These are phyloP conservation scores for Eupithecia vulgata DNA, from an alignment of 2,888 invertebrate genomes.

Conservation along the genomic window DNA sequence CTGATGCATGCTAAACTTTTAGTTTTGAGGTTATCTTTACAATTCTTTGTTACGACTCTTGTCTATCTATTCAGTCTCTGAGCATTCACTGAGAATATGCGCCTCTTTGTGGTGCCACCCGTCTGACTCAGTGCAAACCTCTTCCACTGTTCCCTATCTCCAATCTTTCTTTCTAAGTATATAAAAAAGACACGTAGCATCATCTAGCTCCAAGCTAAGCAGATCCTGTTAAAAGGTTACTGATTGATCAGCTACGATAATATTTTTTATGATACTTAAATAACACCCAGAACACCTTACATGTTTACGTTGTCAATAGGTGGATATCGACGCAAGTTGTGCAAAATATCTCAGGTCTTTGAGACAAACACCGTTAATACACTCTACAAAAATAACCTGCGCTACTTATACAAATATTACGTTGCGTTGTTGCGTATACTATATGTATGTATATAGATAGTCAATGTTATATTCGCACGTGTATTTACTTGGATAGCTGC, in stretches of 20 bases:
- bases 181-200: no score
- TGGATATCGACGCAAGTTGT: background rate
- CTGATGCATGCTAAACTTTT: background rate
- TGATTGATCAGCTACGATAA: no score
- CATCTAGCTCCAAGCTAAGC: no score
- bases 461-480: constrained; percentile 18
- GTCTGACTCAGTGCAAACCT: background rate
- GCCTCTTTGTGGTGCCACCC: background rate
- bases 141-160: background rate
- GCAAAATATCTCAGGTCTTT: background rate
- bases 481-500: constrained; percentile 26
- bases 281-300: no score
- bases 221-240: background rate
- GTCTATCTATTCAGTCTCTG: background rate
- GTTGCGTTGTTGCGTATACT: no score
- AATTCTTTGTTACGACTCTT: background rate
- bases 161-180: no score
- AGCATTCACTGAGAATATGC: background rate
- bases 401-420: background rate
- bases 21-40: no score
- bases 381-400: constrained; percentile 19
- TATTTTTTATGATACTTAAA: no score
- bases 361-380: constrained; percentile 2
- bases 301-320: background rate
- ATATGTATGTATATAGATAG: background rate